These are phyloP conservation scores for Helarctos malayanus DNA, from an alignment of 2,797 vertebrate genomes.

Conservation along the genomic window DNA sequence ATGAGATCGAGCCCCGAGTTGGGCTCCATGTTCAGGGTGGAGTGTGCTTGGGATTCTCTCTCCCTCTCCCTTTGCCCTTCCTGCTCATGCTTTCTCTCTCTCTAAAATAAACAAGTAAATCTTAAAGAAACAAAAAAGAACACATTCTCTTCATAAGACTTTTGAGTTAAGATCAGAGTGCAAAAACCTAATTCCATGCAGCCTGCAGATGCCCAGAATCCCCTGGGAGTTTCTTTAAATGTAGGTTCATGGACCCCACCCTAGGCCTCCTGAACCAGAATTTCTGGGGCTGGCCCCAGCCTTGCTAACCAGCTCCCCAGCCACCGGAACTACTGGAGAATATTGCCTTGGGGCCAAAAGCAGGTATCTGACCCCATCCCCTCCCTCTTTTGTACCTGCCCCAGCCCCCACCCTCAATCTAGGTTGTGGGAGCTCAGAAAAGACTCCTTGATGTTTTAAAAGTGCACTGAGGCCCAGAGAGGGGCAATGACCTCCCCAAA, in stretches of 20 bases:
- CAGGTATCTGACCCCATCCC: neutral
- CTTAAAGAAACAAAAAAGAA: neutral
- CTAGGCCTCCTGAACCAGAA: too few species aligned
- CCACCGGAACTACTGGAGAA: neutral
- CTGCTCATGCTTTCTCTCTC: neutral
- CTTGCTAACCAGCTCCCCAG: neutral
- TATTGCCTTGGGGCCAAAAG: accelerated
- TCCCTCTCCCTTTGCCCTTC: neutral
- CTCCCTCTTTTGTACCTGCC: neutral
- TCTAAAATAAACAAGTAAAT: neutral
- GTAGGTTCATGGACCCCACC: neutral
- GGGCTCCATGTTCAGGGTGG: neutral
- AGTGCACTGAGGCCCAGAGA: neutral
- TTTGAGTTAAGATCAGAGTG: neutral
- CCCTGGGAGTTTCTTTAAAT: neutral
- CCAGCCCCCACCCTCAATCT: neutral
- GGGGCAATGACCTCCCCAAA: neutral
- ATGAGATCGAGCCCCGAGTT: neutral
- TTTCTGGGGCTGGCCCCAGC: neutral
- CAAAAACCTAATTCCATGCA: neutral
- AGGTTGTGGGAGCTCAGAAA: neutral
- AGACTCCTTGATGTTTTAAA: neutral
- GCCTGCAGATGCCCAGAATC: too few species aligned
- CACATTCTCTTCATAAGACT: neutral
- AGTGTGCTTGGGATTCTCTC: neutral